Evolutionary conservation across 2,888 invertebrate genomes (phyloP).

Genomic region (Sipunculus nudus): DNA sequence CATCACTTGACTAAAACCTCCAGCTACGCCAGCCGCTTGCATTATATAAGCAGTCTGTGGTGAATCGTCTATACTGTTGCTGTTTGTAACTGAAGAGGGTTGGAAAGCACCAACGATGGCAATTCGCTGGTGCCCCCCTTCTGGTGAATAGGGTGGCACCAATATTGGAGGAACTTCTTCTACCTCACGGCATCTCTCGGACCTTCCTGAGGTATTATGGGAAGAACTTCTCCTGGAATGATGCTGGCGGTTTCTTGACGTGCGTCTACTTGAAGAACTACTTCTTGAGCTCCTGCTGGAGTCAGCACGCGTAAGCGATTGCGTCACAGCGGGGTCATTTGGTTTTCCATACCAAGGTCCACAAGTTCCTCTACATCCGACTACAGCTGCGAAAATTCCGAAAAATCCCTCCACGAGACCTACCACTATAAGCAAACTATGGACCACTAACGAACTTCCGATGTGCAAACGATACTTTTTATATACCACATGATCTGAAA

Average conservation of each 20-base stretch:
- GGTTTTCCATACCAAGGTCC: slow-evolving; percentile 70
- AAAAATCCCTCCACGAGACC: slow-evolving; percentile 7
- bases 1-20: slow-evolving; percentile 14
- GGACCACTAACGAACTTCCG: slow-evolving; percentile 1
- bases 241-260: neutral
- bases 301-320: too few relatives aligned
- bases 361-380: slow-evolving; percentile 24
- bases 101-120: slow-evolving; percentile 10
- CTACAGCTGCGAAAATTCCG: slow-evolving; percentile 9
- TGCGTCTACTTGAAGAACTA: too few relatives aligned
- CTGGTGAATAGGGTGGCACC: neutral
- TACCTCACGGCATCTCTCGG: too few relatives aligned
- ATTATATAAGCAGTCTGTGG: slow-evolving; percentile 1
- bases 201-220: too few relatives aligned
- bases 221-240: neutral
- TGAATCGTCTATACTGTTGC: neutral
- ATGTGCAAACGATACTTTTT: neutral
- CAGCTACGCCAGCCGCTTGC: slow-evolving; percentile 8
- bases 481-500: slow-evolving; percentile 10
- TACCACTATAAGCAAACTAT: slow-evolving; percentile 12
- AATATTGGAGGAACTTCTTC: neutral
- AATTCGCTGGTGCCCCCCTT: slow-evolving; percentile 12
- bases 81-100: slow-evolving; percentile 4
- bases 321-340: slow-evolving; percentile 10
- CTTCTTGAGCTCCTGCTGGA: too few relatives aligned